Percentiles rank a stretch among this genome's conserved stretches.
These are phyloP conservation scores for Puntigrus tetrazona DNA, from an alignment of 2,113 vertebrate genomes.

Conservation along the genomic window DNA sequence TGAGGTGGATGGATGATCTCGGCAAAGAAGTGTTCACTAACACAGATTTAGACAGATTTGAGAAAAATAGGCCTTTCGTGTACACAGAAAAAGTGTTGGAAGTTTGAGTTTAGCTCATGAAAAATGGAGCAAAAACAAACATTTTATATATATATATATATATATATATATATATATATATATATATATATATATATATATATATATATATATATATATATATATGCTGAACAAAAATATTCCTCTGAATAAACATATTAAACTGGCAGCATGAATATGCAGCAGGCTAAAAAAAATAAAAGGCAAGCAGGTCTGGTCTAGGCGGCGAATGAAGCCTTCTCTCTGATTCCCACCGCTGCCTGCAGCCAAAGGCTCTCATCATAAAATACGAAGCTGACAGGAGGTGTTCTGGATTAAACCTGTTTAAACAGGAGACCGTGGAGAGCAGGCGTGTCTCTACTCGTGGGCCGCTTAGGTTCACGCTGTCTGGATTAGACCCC, in stretches of 20 bases:
- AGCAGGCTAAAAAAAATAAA: neutral
- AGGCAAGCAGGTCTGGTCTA: constrained; percentile 4
- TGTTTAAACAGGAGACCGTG: constrained; percentile 63
- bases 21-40: too few relatives aligned
- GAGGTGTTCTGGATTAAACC: constrained; percentile 40
- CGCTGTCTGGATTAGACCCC: constrained; percentile 58
- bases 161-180: neutral
- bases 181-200: neutral
- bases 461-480: constrained; percentile 57
- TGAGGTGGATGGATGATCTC: too few relatives aligned
- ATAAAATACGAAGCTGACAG: constrained; percentile 33
- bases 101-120: too few relatives aligned
- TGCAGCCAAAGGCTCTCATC: constrained; percentile 29
- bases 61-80: too few relatives aligned
- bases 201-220: neutral
- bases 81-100: too few relatives aligned
- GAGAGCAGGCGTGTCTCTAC: constrained; percentile 53
- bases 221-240: neutral
- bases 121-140: too few relatives aligned
- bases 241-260: neutral
- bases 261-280: neutral
- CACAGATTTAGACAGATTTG: too few relatives aligned
- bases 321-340: neutral
- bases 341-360: constrained; percentile 14
- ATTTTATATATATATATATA: too few relatives aligned